A percentile compares a stretch with the other conserved stretches of the same genome.
Conservation (phyloP, 2,113 vertebrate species). For the Chloroceryle aenea region DNA sequence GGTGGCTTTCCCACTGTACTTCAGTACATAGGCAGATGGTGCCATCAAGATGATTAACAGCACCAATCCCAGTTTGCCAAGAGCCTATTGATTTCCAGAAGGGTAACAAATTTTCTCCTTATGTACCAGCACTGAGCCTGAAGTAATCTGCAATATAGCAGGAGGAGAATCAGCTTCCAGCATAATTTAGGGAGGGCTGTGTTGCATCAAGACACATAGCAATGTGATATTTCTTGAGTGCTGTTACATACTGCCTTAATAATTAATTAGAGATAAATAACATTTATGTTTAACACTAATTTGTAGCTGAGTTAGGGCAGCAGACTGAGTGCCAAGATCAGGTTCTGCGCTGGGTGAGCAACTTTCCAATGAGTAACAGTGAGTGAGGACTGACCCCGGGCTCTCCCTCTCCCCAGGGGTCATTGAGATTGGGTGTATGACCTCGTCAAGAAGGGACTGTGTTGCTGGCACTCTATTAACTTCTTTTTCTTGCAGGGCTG, state of each 20-base stretch:
- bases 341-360: background rate
- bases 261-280: slow-evolving; percentile 42
- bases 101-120: slow-evolving; percentile 28
- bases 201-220: background rate
- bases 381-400: background rate
- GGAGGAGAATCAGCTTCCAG: slow-evolving; percentile 10
- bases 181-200: background rate
- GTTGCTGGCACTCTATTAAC: background rate
- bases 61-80: background rate
- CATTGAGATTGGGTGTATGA: background rate
- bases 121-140: background rate
- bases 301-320: background rate
- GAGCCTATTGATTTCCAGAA: slow-evolving; percentile 27
- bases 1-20: background rate
- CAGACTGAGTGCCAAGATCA: background rate
- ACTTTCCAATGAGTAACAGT: background rate
- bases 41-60: slow-evolving; percentile 24
- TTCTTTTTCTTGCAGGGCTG: background rate
- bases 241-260: slow-evolving; percentile 9
- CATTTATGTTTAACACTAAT: background rate
- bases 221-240: background rate
- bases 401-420: background rate
- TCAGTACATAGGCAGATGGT: slow-evolving; percentile 1
- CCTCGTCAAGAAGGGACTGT: accelerated
- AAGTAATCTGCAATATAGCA: slow-evolving; percentile 8